Conservation (phyloP, 2,797 vertebrate genomes). For the Phaenicophaeus curvirostris region DNA sequence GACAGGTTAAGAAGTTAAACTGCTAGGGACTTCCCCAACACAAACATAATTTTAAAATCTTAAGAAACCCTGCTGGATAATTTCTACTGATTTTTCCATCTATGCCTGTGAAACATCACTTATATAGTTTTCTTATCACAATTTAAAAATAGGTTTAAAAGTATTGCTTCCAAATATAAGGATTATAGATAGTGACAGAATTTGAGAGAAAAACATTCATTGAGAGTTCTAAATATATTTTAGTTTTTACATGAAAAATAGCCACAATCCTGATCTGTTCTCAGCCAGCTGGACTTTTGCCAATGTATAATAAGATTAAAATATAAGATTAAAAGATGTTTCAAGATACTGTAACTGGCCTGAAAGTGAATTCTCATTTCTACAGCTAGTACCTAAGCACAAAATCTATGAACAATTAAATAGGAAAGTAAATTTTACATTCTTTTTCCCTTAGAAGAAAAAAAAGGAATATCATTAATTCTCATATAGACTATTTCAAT, state of each 20-base stretch:
- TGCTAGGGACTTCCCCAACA: neutral
- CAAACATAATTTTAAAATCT: neutral
- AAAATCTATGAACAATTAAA: neutral
- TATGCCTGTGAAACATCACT: neutral
- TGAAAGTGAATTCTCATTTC: neutral
- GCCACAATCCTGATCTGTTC: neutral
- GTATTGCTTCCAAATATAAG: neutral
- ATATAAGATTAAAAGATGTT: neutral
- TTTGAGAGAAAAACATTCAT: neutral
- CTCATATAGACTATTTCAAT: neutral
- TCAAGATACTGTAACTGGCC: neutral
- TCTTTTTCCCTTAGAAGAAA: neutral
- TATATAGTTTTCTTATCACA: neutral
- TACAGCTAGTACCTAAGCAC: neutral
- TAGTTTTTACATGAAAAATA: neutral
- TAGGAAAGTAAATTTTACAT: neutral
- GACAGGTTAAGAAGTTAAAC: neutral
- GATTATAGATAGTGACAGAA: neutral
- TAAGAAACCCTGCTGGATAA: neutral
- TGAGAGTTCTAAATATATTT: neutral
- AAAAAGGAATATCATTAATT: neutral
- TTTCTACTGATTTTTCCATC: neutral
- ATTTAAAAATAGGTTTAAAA: neutral
- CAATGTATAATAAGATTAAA: neutral
- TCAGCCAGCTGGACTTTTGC: neutral